Percentiles rank a stretch among this genome's conserved stretches.
Conservation (phyloP, 2,888 invertebrate genomes). For the Trichogramma dendrolimi region DNA sequence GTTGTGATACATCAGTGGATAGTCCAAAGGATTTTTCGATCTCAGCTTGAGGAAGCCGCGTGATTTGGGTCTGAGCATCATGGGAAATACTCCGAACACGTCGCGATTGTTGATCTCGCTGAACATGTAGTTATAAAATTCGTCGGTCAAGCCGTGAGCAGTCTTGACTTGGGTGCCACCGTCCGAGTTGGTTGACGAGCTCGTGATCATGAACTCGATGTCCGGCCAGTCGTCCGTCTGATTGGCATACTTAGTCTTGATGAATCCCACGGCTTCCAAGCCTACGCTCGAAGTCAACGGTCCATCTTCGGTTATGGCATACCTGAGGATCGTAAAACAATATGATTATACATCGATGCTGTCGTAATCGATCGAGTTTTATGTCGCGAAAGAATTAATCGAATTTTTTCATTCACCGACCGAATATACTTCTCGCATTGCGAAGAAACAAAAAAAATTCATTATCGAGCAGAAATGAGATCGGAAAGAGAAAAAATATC, state of each 20-base stretch:
- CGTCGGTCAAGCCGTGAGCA: slow-evolving; percentile 77
- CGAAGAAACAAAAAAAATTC: no score
- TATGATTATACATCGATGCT: not conserved
- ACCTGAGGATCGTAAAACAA: slow-evolving; percentile 43
- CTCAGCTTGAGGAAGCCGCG: slow-evolving; percentile 72
- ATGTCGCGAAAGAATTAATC: no score
- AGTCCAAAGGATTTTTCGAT: slow-evolving; percentile 65
- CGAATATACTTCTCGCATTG: no score
- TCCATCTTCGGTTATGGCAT: slow-evolving; percentile 81
- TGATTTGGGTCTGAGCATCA: slow-evolving; percentile 86
- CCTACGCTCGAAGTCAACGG: slow-evolving; percentile 83
- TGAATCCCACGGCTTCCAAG: slow-evolving; percentile 82
- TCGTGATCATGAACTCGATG: slow-evolving; percentile 85
- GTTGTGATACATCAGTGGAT: slow-evolving; percentile 86
- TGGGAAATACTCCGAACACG: slow-evolving; percentile 78
- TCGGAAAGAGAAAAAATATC: no score
- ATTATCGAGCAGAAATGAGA: no score
- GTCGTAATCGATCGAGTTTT: not conserved
- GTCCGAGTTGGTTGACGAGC: slow-evolving; percentile 76
- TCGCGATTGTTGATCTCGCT: slow-evolving; percentile 69
- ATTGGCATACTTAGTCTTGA: slow-evolving; percentile 84
- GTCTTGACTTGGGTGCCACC: slow-evolving; percentile 76
- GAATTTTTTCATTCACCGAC: no score
- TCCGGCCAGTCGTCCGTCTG: slow-evolving; percentile 86
- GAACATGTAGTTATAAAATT: slow-evolving; percentile 75